Percentiles rank a stretch among this genome's conserved stretches.
Evolutionary conservation across 53 echinoderm and acorn worm species (phyloP).

Genomic region (Antedon mediterranea): DNA sequence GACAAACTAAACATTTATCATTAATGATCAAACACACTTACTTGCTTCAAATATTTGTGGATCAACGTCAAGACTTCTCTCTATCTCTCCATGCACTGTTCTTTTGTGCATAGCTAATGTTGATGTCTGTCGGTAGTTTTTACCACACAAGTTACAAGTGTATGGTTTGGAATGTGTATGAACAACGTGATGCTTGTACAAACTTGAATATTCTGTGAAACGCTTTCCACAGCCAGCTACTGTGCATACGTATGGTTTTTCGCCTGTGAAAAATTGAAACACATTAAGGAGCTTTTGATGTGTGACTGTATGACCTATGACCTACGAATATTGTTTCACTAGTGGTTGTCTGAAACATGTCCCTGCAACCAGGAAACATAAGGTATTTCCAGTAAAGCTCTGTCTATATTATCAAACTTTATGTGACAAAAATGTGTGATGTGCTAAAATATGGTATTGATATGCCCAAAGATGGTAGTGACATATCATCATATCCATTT

Average conservation of each 20-base stretch:
- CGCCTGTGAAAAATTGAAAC: conserved; percentile 32
- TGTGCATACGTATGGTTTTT: conserved; percentile 94
- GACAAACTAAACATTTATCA: too few species aligned
- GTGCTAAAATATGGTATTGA: too few species aligned
- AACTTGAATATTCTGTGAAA: conserved; percentile 95
- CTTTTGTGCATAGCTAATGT: conserved; percentile 88
- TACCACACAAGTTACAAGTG: conserved; percentile 61
- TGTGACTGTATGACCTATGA: too few species aligned
- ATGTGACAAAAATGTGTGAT: too few species aligned
- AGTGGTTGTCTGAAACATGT: too few species aligned
- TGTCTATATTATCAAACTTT: too few species aligned
- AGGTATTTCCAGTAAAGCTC: too few species aligned
- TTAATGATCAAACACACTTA: not conserved
- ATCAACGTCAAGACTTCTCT: conserved; percentile 28
- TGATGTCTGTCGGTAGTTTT: conserved; percentile 91
- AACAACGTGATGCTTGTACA: conserved; percentile 91
- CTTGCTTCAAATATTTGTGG: conserved; percentile 15
- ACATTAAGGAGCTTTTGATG: too few species aligned
- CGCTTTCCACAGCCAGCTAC: conserved; percentile 91
- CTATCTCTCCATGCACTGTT: conserved; percentile 65
- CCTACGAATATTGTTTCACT: too few species aligned
- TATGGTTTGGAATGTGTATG: conserved; percentile 95
- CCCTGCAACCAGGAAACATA: too few species aligned
- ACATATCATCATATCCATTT: too few species aligned
- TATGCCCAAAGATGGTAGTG: too few species aligned